These are phyloP conservation scores for Parauchenoglanis punctatus DNA, from an alignment of 2,797 vertebrate genomes.

Conservation along the genomic window DNA sequence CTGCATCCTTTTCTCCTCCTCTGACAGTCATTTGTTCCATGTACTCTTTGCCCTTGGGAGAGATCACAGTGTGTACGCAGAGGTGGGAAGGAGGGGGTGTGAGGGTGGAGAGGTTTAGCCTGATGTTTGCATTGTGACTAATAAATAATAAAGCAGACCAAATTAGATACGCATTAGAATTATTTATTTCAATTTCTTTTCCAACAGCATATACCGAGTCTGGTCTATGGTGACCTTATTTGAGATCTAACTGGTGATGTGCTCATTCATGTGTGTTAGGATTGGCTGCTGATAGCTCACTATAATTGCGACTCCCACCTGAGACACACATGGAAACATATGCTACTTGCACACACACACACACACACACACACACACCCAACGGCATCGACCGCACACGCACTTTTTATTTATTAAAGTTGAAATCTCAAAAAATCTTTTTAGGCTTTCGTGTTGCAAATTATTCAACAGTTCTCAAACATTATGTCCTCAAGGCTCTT, in stretches of 20 bases:
- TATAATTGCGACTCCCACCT: neutral
- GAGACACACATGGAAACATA: neutral
- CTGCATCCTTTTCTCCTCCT: neutral
- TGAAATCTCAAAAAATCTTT: neutral
- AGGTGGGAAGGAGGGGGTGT: neutral
- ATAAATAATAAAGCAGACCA: conserved; percentile 13
- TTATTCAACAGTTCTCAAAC: neutral
- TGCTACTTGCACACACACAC: neutral
- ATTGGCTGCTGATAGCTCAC: neutral
- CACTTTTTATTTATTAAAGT: neutral
- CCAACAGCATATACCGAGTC: neutral
- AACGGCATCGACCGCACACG: neutral
- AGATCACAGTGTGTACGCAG: neutral
- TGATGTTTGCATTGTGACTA: neutral
- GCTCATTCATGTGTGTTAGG: neutral
- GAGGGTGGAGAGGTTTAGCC: neutral
- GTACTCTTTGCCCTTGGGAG: neutral
- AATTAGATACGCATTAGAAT: neutral
- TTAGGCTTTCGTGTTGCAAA: neutral
- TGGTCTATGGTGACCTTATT: neutral
- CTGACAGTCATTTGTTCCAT: neutral
- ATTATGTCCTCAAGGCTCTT: neutral
- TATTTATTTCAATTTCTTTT: conserved; percentile 4
- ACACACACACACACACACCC: neutral
- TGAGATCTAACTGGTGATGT: neutral